These are phyloP conservation scores for Epinotia brunnichana DNA, from an alignment of 2,888 invertebrate species.

Conservation along the genomic window DNA sequence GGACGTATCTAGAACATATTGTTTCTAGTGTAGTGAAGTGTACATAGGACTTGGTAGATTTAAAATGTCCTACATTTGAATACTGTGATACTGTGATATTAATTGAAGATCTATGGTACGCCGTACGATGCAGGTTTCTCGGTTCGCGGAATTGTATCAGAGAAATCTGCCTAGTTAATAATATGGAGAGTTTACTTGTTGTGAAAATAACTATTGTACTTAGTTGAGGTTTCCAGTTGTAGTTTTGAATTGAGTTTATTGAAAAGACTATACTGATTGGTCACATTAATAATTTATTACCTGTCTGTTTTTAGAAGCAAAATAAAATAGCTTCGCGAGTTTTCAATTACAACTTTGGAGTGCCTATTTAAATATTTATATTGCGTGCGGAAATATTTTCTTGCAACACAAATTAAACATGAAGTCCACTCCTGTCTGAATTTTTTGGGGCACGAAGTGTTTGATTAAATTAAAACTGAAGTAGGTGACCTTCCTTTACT, in stretches of 20 bases:
- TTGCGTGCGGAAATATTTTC: slow-evolving; percentile 18
- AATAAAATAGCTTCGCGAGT: neutral
- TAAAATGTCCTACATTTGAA: slow-evolving; percentile 80
- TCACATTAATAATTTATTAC: slow-evolving; percentile 33
- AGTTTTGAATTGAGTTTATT: slow-evolving; percentile 57
- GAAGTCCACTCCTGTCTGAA: slow-evolving; percentile 3
- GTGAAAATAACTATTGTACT: slow-evolving; percentile 57
- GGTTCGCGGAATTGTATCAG: slow-evolving; percentile 11
- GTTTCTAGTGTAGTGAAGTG: slow-evolving; percentile 82
- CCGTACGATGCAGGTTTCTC: slow-evolving; percentile 14
- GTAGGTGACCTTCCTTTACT: neutral
- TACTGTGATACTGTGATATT: slow-evolving; percentile 82
- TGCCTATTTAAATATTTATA: slow-evolving; percentile 34
- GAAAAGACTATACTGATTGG: slow-evolving; percentile 26
- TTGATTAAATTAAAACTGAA: slow-evolving; percentile 16
- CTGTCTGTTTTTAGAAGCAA: slow-evolving; percentile 6
- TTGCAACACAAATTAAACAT: slow-evolving; percentile 7
- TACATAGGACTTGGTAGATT: slow-evolving; percentile 63
- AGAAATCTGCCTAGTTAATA: slow-evolving; percentile 40
- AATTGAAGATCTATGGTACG: slow-evolving; percentile 70
- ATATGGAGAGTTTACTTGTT: slow-evolving; percentile 56
- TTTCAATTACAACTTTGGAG: slow-evolving; percentile 39
- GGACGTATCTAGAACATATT: slow-evolving; percentile 83
- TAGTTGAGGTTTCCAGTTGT: slow-evolving; percentile 58
- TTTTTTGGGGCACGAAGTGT: slow-evolving; percentile 12